Evolutionary conservation across 2,113 vertebrate genomes (phyloP), one percentile per base, ranked within the genome.

Genomic region (Struthidea cinerea): DNA sequence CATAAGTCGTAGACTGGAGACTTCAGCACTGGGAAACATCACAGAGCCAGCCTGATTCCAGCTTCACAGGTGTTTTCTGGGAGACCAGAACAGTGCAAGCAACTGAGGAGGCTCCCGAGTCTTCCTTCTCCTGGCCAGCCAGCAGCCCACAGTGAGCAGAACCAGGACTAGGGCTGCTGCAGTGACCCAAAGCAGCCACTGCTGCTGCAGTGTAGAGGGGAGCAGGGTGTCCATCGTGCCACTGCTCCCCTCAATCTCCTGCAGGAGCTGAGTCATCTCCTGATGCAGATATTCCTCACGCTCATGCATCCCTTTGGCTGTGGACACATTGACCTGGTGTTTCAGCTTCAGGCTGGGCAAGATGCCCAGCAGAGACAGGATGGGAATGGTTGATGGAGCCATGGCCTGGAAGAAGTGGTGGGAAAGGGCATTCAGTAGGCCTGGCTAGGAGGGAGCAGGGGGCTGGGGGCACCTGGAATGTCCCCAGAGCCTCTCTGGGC

Each of bases 111-210:
- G 12, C 6, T 89, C 27, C 44, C 24, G 13, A 46, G 12, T 16
- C 16, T 67, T 59, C 16, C 16, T 46, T n/a, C 7, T 39, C 13
- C 16, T 67, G 33, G 6, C 9, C 37, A 73, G 42, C 21, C 50
- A 57, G 50, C 17, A 23, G 27, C 14, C 14, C 18, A 8, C 2
- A 33, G 6, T 0, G 0, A 57, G 26, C 27, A 73, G 50, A 16
- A 13, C 16, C 30, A 67, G 30, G 16, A 10, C 17, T 21, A 49
- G 24, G 26, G 59, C 26, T 49, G 14, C 32, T 35, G 20, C 49
- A 56, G 3, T 41, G 21, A 21, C 22, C 42, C 37, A 33, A 28
- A 65, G 6, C 10, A 73, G 37, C 19, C 37, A 33, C 4, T 19
- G 52, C 42, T 65, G 37, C 24, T 64, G 21, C 27, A 33, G 5